Conservation (phyloP, 2,888 invertebrate genomes). For the Pseudoips prasinana region DNA sequence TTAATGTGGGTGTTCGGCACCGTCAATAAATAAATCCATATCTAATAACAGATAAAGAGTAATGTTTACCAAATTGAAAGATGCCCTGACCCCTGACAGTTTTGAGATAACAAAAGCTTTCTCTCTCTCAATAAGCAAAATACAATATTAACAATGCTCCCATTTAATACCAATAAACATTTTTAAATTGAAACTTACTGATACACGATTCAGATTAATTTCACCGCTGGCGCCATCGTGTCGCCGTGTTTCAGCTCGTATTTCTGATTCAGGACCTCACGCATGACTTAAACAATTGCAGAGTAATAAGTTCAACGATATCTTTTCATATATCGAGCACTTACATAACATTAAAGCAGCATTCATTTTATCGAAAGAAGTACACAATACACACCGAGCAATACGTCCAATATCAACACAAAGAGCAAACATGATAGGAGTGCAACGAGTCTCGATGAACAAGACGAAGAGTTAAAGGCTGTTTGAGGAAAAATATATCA, state of each 20-base stretch:
- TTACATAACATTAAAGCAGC: conserved; percentile 21
- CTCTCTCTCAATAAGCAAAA: conserved; percentile 27
- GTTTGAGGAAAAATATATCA: conserved; percentile 52
- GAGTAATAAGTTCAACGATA: conserved; percentile 33
- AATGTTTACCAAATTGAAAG: too few species aligned
- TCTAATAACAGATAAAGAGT: conserved; percentile 9
- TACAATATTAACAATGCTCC: conserved; percentile 35
- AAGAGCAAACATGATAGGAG: conserved; percentile 35
- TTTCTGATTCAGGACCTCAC: conserved; percentile 65
- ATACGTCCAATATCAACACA: conserved; percentile 39
- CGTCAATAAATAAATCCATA: conserved; percentile 15
- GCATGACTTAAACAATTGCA: conserved; percentile 34
- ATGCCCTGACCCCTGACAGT: too few species aligned
- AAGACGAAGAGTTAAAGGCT: conserved; percentile 32
- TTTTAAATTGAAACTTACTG: conserved; percentile 51
- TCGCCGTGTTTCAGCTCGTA: conserved; percentile 61
- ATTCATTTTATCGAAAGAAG: conserved; percentile 1
- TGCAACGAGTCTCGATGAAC: conserved; percentile 26
- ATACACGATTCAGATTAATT: conserved; percentile 60
- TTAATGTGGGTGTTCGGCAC: conserved; percentile 30
- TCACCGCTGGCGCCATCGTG: conserved; percentile 57
- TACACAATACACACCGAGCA: conserved; percentile 29
- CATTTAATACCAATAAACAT: conserved; percentile 45
- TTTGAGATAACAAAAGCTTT: conserved; percentile 21
- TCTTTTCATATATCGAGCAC: conserved; percentile 19